Base-by-base conservation (phyloP, 2,113 vertebrate genomes). In the Chitala chitala region DNA sequence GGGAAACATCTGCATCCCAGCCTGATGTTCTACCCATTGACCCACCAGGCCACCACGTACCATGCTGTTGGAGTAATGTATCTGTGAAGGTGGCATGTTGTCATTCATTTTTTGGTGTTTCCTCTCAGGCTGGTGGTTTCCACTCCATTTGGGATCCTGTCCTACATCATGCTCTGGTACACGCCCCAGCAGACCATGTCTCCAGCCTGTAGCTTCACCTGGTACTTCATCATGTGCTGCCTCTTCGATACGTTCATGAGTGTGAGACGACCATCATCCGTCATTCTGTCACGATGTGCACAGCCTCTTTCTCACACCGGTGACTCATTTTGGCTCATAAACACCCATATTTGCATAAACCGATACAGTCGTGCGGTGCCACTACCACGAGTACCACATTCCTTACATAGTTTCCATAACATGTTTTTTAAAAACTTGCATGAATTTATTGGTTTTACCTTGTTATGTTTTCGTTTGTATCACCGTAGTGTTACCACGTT, bases 221-320 rank as follows among this genome's bases (percentile, higher is more conserved):
- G 89, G 87, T 83, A 87, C 77, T 81, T 89, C 75, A 48, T 56
- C 73, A 88, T 44, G 73, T 87, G 84, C 80, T 86, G 86, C 79
- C 71, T 84, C 63, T 90, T 90, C 82, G 87, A 90, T 78, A 80
- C 79, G 22, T 88, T 88, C 70, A 83, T 88, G 83, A 88, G 81
- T 76, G 85, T 84, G 84, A 87, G 88, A 55, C 24, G 26, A 36
- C 44, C 26, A 29, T 58, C 51, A 42, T 29, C n/a, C 33, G 22
- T 36, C 17, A 13, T 40, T 44, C 64, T 24, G 5, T 33, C n/a
- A 5, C 54, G 12, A 55, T 44, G n/a, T n/a, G n/a, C n/a, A n/a
- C n/a, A n/a, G n/a, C n/a, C n/a, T n/a, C n/a, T n/a, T n/a, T n/a
- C n/a, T n/a, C n/a, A n/a, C n/a, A n/a, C n/a, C n/a, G n/a, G n/a